Conservation (phyloP, 2,797 vertebrate genomes). For the Pelochelys cantorii region DNA sequence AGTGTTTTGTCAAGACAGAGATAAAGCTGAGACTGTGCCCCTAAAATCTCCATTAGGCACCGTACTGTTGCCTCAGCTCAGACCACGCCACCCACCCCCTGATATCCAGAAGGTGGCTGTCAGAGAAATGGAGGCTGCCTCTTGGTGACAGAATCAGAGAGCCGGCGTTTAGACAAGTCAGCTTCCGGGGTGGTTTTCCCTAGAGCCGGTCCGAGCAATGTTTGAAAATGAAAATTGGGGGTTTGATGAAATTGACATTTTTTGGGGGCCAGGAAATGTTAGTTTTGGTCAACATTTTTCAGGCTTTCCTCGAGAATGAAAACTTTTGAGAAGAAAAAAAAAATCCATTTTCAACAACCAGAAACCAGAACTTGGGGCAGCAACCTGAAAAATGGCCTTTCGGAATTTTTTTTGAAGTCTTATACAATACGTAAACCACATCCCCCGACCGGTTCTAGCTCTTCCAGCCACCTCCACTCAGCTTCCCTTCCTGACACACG, state of each 20-base stretch:
- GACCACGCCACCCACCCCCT: no score
- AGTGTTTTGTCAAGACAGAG: not conserved
- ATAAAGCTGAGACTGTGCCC: not conserved
- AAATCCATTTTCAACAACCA: not conserved
- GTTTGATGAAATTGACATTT: not conserved
- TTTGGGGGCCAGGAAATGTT: not conserved
- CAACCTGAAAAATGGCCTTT: not conserved
- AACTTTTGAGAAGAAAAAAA: not conserved
- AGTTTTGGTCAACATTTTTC: not conserved
- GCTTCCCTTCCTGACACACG: not conserved
- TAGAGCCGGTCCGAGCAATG: not conserved
- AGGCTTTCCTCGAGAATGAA: not conserved
- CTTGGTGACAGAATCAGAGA: not conserved
- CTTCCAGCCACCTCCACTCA: not conserved
- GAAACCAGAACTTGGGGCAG: not conserved
- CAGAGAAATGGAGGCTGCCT: not conserved
- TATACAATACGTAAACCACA: not conserved
- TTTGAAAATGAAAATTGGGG: not conserved
- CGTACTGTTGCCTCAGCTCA: not conserved
- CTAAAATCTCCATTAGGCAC: not conserved
- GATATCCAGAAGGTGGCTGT: no score
- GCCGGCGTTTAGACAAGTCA: not conserved
- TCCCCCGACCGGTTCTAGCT: not conserved
- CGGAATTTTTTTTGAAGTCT: not conserved
- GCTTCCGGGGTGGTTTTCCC: not conserved